Conservation (phyloP, 2,888 invertebrate genomes). For the Dichetophora obliterata region DNA sequence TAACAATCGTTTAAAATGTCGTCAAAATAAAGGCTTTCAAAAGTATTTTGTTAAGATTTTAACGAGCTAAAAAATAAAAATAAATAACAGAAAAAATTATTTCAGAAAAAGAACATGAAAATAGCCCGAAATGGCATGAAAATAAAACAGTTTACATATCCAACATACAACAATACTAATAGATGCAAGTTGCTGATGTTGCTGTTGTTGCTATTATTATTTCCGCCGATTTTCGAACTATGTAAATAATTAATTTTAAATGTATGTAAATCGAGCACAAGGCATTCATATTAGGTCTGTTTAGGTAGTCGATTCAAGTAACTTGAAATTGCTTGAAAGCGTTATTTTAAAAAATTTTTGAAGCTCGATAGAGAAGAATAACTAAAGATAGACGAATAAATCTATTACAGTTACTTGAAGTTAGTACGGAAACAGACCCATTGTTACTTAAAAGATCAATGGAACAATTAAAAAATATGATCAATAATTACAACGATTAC, state of each 20-base stretch:
- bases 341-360: too few relatives aligned
- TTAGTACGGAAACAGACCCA: too few relatives aligned
- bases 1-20: conserved; percentile 70
- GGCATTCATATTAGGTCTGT: too few relatives aligned
- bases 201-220: neutral
- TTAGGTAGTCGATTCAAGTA: too few relatives aligned
- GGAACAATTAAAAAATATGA: conserved; percentile 21
- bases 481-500: neutral
- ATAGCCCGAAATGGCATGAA: neutral
- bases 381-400: too few relatives aligned
- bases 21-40: conserved; percentile 67
- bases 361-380: too few relatives aligned
- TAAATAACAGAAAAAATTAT: neutral
- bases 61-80: neutral
- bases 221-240: too few relatives aligned
- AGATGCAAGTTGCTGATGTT: neutral
- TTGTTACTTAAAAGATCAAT: conserved; percentile 28
- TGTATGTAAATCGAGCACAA: too few relatives aligned
- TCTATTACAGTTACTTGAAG: too few relatives aligned
- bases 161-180: too few relatives aligned
- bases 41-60: conserved; percentile 49
- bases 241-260: neutral
- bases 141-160: neutral
- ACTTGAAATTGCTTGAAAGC: too few relatives aligned
- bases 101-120: conserved; percentile 46